Percentiles rank a stretch among this genome's conserved stretches.
Evolutionary conservation across 1,140 invertebrate genomes (phyloP).

Genomic region (Zaprionus lachaisei): DNA sequence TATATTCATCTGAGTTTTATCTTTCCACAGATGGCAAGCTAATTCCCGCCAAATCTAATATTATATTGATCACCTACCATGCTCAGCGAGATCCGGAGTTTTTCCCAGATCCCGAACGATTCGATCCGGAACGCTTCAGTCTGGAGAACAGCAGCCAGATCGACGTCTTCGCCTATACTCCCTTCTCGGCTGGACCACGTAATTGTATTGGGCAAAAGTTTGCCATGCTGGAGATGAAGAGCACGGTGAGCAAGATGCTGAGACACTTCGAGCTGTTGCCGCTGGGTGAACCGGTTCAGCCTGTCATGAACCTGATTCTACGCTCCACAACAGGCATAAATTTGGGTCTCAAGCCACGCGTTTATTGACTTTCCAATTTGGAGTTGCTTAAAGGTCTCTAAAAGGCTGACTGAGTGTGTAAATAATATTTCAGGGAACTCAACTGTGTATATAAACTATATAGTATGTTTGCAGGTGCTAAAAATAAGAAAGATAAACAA

Average conservation of each 20-base stretch:
- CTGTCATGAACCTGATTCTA: conserved; percentile 64
- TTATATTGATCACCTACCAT: conserved; percentile 83
- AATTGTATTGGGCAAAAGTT: conserved; percentile 92
- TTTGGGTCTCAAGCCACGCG: conserved; percentile 64
- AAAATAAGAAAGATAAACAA: background rate
- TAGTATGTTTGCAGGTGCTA: background rate
- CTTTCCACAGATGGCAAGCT: conserved; percentile 62
- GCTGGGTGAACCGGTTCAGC: conserved; percentile 56
- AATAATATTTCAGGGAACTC: conserved; percentile 15
- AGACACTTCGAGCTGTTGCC: conserved; percentile 82
- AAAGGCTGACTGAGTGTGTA: background rate
- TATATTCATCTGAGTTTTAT: background rate
- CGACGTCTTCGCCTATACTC: conserved; percentile 86
- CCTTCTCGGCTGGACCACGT: conserved; percentile 88
- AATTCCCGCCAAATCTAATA: conserved; percentile 82
- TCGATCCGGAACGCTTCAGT: conserved; percentile 88
- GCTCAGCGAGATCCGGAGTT: conserved; percentile 86
- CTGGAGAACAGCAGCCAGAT: conserved; percentile 79
- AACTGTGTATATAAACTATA: background rate
- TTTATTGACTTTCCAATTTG: conserved; percentile 34
- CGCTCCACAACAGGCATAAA: conserved; percentile 74
- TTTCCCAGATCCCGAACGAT: conserved; percentile 87
- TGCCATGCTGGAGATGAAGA: conserved; percentile 91
- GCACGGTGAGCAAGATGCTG: conserved; percentile 82
- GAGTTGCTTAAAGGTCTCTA: too few relatives aligned